phyloP scores from a whole-genome alignment of 1,140 invertebrate genomes.

The Heliconius melpomene region DNA sequence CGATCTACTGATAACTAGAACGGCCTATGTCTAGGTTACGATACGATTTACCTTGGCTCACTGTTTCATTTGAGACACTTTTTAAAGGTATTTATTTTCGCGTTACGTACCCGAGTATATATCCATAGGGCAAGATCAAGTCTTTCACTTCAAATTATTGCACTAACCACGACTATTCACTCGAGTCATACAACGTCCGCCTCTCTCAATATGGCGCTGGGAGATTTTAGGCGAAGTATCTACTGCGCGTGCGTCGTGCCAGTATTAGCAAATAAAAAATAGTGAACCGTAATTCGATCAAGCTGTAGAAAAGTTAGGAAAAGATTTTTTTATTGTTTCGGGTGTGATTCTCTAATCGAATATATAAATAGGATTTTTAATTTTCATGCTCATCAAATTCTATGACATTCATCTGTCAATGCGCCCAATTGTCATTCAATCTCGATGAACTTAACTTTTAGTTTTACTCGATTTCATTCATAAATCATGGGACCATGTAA shows the following conservation, averaged over 20 bases:
- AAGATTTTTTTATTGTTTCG: slow-evolving; percentile 47
- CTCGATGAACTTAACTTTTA: slow-evolving; percentile 11
- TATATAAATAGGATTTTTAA: slow-evolving; percentile 59
- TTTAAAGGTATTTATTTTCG: slow-evolving; percentile 63
- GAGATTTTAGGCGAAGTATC: slow-evolving; percentile 79
- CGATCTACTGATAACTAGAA: slow-evolving; percentile 82
- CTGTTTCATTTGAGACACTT: slow-evolving; percentile 54
- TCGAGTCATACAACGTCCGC: slow-evolving; percentile 81
- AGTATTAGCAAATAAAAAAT: slow-evolving; percentile 75
- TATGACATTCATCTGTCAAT: slow-evolving; percentile 45
- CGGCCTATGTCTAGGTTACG: slow-evolving; percentile 81
- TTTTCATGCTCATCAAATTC: slow-evolving; percentile 68
- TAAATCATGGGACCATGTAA: slow-evolving; percentile 18
- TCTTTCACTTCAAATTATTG: slow-evolving; percentile 80
- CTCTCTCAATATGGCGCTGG: slow-evolving; percentile 82
- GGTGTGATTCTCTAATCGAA: slow-evolving; percentile 50
- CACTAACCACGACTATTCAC: slow-evolving; percentile 80
- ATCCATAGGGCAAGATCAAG: slow-evolving; percentile 81
- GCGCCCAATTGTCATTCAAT: slow-evolving; percentile 15
- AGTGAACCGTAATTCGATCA: slow-evolving; percentile 51
- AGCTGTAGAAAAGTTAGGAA: slow-evolving; percentile 46
- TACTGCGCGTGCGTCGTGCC: slow-evolving; percentile 80
- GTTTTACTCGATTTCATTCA: slow-evolving; percentile 30
- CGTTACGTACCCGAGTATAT: slow-evolving; percentile 81
- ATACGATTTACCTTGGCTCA: slow-evolving; percentile 63